A percentile compares a stretch with the other conserved stretches of the same genome.
Evolutionary conservation across 1,140 invertebrate genomes (phyloP).

Genomic region (Drosophila simulans): DNA sequence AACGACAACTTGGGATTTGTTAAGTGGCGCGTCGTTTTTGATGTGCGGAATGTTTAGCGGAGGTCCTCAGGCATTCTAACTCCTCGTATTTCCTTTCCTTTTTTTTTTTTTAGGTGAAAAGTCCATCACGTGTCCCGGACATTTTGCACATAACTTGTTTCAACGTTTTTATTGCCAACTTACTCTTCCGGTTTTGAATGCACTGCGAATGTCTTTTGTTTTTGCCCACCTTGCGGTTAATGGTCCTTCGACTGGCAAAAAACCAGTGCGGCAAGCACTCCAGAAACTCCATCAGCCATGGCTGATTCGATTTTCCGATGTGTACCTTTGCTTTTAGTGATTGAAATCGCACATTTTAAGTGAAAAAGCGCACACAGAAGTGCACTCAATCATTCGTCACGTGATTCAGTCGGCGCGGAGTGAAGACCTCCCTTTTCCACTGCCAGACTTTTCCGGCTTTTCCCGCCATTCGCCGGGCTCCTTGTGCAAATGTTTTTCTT

Average conservation of each 20-base stretch:
- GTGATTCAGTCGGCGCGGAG: constrained; percentile 47
- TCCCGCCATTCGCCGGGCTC: not conserved
- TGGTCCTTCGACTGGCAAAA: constrained; percentile 14
- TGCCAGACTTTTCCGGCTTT: constrained; percentile 25
- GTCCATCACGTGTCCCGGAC: constrained; percentile 68
- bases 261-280: constrained; percentile 14
- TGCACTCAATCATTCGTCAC: constrained; percentile 82
- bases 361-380: constrained; percentile 79
- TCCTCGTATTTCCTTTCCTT: not conserved
- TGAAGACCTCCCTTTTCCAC: not conserved
- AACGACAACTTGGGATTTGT: constrained; percentile 83
- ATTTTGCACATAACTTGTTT: constrained; percentile 82
- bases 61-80: constrained; percentile 4
- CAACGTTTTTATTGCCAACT: constrained; percentile 78
- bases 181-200: constrained; percentile 52
- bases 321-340: constrained; percentile 82
- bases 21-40: constrained; percentile 75
- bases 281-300: constrained; percentile 47
- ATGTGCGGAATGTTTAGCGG: constrained; percentile 67
- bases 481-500: constrained; percentile 62
- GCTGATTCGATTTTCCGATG: constrained; percentile 56
- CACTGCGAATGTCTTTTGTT: constrained; percentile 46
- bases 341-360: constrained; percentile 82
- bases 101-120: constrained; percentile 18
- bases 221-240: constrained; percentile 65